phyloP scores from a whole-genome alignment of 1,140 invertebrate genomes.

The Rhynchophorus ferrugineus region DNA sequence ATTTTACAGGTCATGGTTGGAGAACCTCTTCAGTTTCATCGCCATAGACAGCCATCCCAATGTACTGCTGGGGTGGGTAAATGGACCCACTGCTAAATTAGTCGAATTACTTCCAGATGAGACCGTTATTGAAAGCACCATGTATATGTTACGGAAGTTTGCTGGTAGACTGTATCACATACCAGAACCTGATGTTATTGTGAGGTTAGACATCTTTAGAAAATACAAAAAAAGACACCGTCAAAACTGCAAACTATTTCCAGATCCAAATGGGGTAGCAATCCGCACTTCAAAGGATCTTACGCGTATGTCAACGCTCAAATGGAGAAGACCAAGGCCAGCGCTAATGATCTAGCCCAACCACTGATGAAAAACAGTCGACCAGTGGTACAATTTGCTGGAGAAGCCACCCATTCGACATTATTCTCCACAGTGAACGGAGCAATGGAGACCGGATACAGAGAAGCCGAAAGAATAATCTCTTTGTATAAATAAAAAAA shows the following conservation, averaged over 20 bases:
- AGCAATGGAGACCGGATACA: conserved; percentile 66
- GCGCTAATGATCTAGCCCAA: conserved; percentile 29
- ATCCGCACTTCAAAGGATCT: conserved; percentile 60
- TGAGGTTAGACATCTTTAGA: too few species aligned
- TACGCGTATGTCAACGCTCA: conserved; percentile 58
- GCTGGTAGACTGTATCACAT: conserved; percentile 45
- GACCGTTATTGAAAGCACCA: conserved; percentile 42
- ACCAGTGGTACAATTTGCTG: conserved; percentile 59
- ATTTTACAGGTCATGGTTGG: conserved; percentile 31
- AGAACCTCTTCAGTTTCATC: conserved; percentile 50
- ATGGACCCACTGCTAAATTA: conserved; percentile 46
- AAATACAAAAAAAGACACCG: too few species aligned
- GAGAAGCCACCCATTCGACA: conserved; percentile 60
- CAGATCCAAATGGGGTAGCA: conserved; percentile 61
- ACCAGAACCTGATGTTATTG: conserved; percentile 43
- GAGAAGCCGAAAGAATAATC: conserved; percentile 61
- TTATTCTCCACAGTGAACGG: conserved; percentile 74
- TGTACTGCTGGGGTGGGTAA: conserved; percentile 53
- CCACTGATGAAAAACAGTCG: conserved; percentile 37
- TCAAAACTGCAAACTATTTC: too few species aligned
- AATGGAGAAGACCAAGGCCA: conserved; percentile 44
- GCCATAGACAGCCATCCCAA: conserved; percentile 44
- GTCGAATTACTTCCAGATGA: conserved; percentile 48
- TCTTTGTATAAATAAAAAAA: conserved; percentile 12
- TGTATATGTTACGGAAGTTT: conserved; percentile 45